Base-by-base conservation (phyloP, 2,113 vertebrate species). In the Fulica atra region DNA sequence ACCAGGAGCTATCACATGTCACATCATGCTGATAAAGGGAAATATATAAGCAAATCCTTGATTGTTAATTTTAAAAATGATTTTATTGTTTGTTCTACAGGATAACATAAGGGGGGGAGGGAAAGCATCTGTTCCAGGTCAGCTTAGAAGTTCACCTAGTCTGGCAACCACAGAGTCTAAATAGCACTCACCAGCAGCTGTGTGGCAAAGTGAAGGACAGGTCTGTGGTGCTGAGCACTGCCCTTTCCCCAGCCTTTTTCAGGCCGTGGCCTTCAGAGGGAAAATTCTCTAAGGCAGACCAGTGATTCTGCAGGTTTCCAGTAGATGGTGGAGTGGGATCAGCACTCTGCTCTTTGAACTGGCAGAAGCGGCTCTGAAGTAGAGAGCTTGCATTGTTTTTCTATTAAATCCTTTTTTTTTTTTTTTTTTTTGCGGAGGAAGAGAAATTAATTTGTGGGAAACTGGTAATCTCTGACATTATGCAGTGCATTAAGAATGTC, bases 261-360 rank as follows among this genome's bases (percentile, higher is more conserved):
- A 24, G 29, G 14, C 13, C 0, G 1, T 13, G 17, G 48, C 25
- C 18, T 8, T n/a, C 21, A 33, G 56, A 66, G 25, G 0, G 0
- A 9, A 6, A 16, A 18, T 5, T 11, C 17, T 68, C 29, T 13
- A 14, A n/a, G 40, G 25, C 28, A 3, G 19, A 35, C 7, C 29
- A 94, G 96, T 84, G 77, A 77, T 96, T 87, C 80, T 90, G 18
- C 42, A 6, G 31, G 46, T 20, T 72, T 94, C 96, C 97, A 92
- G 86, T 56, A 97, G 97, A 76, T 96, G 97, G 97, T 92, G 81
- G 61, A 20, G 33, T 96, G 63, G 61, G 70, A 96, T 92, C 59
- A 86, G 38, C 25, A 35, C 59, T 94, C 44, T 15, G 17, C 35
- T 83, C 6, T 64, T 42, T 2, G 11, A 88, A 46, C 11, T 10